phyloP scores from a whole-genome alignment of 2,888 invertebrate genomes.

The Caenorhabditis parvicauda region DNA sequence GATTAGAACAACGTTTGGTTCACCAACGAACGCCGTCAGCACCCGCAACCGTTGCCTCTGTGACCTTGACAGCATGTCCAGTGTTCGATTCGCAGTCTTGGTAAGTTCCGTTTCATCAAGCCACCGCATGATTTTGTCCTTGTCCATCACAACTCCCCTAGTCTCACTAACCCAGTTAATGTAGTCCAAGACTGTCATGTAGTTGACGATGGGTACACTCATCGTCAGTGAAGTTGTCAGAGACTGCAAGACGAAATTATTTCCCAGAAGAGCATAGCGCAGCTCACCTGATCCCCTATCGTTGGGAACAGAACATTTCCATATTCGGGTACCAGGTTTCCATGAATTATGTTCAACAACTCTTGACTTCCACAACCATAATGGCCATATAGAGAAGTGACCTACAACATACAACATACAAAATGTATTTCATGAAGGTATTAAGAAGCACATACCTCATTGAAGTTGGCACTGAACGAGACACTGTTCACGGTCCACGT shows the following conservation, averaged over 20 bases:
- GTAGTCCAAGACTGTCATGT: conserved; percentile 8
- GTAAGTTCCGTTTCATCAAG: conserved; percentile 8
- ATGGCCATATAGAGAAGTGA: conserved; percentile 13
- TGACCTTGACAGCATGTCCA: conserved; percentile 12
- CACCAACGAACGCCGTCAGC: conserved; percentile 13
- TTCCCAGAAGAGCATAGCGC: too few species aligned
- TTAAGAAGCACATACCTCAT: too few species aligned
- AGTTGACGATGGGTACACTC: conserved; percentile 14
- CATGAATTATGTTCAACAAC: conserved; percentile 9
- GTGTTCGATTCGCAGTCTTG: conserved; percentile 2
- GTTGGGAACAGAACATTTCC: conserved; percentile 7
- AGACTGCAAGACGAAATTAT: too few species aligned
- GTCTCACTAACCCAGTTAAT: conserved; percentile 4
- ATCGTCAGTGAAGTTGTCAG: conserved; percentile 1
- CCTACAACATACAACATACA: too few species aligned
- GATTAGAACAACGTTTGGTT: conserved; percentile 16
- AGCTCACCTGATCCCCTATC: too few species aligned
- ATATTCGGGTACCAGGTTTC: conserved; percentile 11
- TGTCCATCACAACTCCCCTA: conserved; percentile 1
- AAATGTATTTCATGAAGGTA: too few species aligned
- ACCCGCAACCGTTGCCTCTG: conserved; percentile 17
- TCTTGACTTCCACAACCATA: conserved; percentile 18
- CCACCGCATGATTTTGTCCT: background rate
- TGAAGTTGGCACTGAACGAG: conserved; percentile 4
- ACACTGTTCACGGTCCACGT: conserved; percentile 14